Base-by-base conservation (phyloP, 2,113 vertebrate genomes). In the Lepus americanus region DNA sequence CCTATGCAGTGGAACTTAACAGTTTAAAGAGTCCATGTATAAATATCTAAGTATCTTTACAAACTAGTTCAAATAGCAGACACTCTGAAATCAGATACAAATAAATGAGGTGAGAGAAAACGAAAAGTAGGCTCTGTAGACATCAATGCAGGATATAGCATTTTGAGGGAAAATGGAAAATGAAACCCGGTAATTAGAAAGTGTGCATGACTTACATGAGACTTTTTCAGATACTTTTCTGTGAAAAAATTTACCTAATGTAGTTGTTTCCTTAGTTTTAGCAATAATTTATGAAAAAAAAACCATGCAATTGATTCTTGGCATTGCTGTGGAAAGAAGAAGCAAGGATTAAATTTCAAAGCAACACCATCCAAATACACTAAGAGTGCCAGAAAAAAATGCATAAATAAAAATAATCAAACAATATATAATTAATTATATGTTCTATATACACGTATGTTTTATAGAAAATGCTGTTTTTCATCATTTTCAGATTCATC, bases 91-190 rank as follows among this genome's bases (percentile, higher is more conserved):
- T 44, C 73, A 76, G 16, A 79, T 69, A 69, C 5, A 67, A 39
- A 55, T 66, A 14, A 84, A 85, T 85, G 36, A 17, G 16, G 39
- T 39, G 67, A 79, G 49, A 66, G 9, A 64, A 72, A 64, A 82
- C 20, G 22, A 23, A 72, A 29, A 8, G n/a, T 39, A 29, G 9
- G 44, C 73, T 25, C 20, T 86, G 2, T 25, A 64, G 4, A 70
- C 31, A 72, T n/a, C 8, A 72, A 53, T 74, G 92, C 22, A 76
- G 11, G 2, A 31, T 70, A 1, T 64, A 81, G 39, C 11, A 67
- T 81, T 74, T 22, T 59, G n/a, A 84, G 13, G 8, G 36, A 70
- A 94, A 96, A 17, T 53, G 44, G 36, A 70, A 94, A 96, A 17
- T 53, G 44, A 44, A 59, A 86, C 69, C 10, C 4, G 36, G 55